Base-by-base conservation (phyloP, 2,113 vertebrate species). In the Pachyramphus minor region DNA sequence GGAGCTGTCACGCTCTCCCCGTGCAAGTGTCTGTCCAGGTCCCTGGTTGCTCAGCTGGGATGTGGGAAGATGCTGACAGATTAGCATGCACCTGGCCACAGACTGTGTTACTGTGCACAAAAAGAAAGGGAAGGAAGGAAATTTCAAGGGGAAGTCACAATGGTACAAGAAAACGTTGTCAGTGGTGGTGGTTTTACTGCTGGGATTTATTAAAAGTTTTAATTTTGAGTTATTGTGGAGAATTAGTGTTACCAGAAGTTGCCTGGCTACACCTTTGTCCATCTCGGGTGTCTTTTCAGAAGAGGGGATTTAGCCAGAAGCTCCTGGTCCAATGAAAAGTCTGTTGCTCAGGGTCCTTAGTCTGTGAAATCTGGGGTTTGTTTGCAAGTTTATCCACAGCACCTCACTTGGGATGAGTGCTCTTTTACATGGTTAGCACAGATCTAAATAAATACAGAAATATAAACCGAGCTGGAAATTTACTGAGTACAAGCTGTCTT, bases 401-500 rank as follows among this genome's bases (percentile, higher is more conserved):
- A 88, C 79, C 85, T 83, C 72, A 23, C 85, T 95, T 80, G 79
- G 91, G 82, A 74, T 83, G 87, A 77, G 90, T 55, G 47, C 64
- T 80, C 24, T 93, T 88, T 79, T 80, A 94, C 79, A 71, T 49
- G 60, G 85, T 67, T 88, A 94, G 71, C 63, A 87, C 50, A 66
- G 83, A 87, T 74, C 76, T 77, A 94, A 96, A 86, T 92, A 97
- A 96, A 93, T 83, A 92, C 64, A 92, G 84, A 94, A 94, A 90
- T 84, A 82, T 35, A 96, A 97, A 96, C 90, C 13, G 28, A 93
- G 76, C 76, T 97, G 93, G 96, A 96, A 94, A 94, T 84, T 92
- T 96, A 96, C 96, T 90, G 95, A 96, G 92, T 78, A 94, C 83
- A 89, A 71, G 60, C 83, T 66, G 92, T 94, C 96, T 96, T 96